Evolutionary conservation across 1,140 invertebrate species (phyloP).

Genomic region (Palaemon carinicauda): DNA sequence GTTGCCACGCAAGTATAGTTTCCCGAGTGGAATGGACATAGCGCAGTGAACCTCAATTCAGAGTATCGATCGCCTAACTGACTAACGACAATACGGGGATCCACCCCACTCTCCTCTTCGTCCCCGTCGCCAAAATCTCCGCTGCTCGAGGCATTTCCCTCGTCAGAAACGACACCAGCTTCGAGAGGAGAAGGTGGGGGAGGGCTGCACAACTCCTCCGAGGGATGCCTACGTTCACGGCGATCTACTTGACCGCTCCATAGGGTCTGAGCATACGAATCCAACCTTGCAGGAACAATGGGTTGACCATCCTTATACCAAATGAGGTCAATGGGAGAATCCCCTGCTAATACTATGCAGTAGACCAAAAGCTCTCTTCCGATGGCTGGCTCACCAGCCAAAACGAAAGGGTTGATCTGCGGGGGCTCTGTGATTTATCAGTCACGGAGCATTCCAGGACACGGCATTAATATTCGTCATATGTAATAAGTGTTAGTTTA

Average conservation of each 20-base stretch:
- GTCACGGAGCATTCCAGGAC: not conserved
- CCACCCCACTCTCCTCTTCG: not conserved
- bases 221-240: conserved; percentile 6
- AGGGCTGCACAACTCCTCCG: conserved; percentile 21
- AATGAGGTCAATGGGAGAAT: conserved; percentile 57
- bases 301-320: conserved; percentile 55
- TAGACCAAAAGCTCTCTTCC: conserved; percentile 47
- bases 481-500: no score
- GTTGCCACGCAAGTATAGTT: conserved; percentile 67
- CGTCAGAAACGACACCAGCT: not conserved
- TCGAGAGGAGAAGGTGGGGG: not conserved
- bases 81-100: conserved; percentile 45
- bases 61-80: conserved; percentile 55
- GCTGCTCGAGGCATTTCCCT: not conserved
- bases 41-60: conserved; percentile 42
- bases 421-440: conserved; percentile 44
- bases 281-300: conserved; percentile 32
- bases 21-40: conserved; percentile 62
- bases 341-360: conserved; percentile 54
- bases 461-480: not conserved
- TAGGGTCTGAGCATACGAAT: conserved; percentile 20
- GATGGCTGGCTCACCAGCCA: conserved; percentile 43
- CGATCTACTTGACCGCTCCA: conserved; percentile 1
- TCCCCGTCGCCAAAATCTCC: conserved; percentile 12
- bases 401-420: conserved; percentile 56